Percentiles rank a stretch among this genome's conserved stretches.
Evolutionary conservation across 1,140 invertebrate genomes (phyloP).

Genomic region (Schlechtendalia chinensis): DNA sequence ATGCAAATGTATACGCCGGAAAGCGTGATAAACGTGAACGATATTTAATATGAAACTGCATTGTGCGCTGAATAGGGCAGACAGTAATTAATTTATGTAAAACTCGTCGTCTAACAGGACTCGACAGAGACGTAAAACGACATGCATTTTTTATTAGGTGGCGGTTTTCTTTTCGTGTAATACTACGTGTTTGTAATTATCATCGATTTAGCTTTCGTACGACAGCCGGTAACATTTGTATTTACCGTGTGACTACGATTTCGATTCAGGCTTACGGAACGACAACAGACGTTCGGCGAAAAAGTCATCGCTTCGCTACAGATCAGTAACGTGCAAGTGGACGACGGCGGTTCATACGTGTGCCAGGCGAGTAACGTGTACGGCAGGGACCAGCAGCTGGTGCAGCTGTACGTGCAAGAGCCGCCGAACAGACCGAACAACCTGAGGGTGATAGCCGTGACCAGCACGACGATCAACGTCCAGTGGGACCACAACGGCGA

Average conservation of each 20-base stretch:
- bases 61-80: too few species aligned
- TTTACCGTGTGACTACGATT: neutral
- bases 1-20: too few species aligned
- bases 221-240: too few species aligned
- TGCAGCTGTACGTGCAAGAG: constrained; percentile 74
- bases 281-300: constrained; percentile 68
- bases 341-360: constrained; percentile 77
- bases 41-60: too few species aligned
- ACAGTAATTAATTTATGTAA: too few species aligned
- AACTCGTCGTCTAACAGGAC: too few species aligned
- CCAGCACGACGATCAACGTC: constrained; percentile 69
- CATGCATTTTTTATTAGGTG: too few species aligned
- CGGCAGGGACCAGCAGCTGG: constrained; percentile 77
- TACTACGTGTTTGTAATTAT: too few species aligned
- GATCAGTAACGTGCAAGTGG: constrained; percentile 69
- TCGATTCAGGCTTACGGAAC: constrained; percentile 62
- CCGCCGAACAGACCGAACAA: constrained; percentile 70
- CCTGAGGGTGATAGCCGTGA: constrained; percentile 68
- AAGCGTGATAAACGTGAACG: too few species aligned
- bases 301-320: constrained; percentile 71
- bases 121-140: too few species aligned
- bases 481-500: constrained; percentile 72
- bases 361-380: constrained; percentile 79
- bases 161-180: too few species aligned
- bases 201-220: too few species aligned